A percentile compares a stretch with the other conserved stretches of the same genome.
These are phyloP conservation scores for Eclectus roratus DNA, from an alignment of 2,113 vertebrate species.

Conservation along the genomic window DNA sequence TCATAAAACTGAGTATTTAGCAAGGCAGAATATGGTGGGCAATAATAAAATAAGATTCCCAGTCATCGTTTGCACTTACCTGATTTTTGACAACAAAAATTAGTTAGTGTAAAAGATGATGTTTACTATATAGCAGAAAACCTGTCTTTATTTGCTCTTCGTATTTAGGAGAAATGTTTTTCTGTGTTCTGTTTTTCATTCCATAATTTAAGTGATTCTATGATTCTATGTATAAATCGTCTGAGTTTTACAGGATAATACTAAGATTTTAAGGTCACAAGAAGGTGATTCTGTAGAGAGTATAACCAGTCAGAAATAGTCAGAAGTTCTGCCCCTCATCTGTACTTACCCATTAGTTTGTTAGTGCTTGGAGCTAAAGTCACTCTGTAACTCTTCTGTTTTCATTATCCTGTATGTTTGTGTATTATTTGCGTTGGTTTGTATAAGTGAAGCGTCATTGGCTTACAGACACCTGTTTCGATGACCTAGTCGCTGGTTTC, in stretches of 20 bases:
- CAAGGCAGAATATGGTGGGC: neutral
- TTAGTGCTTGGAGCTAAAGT: neutral
- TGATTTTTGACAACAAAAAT: neutral
- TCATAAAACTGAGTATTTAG: neutral
- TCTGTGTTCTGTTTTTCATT: neutral
- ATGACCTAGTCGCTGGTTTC: neutral
- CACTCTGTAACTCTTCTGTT: neutral
- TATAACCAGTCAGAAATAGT: neutral
- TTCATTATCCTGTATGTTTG: neutral
- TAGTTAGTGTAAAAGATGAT: neutral
- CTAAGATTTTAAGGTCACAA: neutral
- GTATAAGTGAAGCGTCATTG: neutral
- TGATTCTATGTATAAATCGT: neutral
- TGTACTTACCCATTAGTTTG: neutral
- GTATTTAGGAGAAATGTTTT: neutral
- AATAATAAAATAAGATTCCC: neutral
- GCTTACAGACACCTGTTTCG: neutral
- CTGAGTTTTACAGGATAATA: neutral
- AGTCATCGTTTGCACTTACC: neutral
- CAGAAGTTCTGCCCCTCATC: neutral
- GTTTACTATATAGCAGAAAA: neutral
- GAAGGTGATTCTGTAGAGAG: neutral
- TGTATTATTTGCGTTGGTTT: neutral
- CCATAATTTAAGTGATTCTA: too few relatives aligned
- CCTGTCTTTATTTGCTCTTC: neutral